These are phyloP conservation scores for Dendronephthya gigantea DNA, from an alignment of 64 coral and sea anemone genomes.

Conservation along the genomic window DNA sequence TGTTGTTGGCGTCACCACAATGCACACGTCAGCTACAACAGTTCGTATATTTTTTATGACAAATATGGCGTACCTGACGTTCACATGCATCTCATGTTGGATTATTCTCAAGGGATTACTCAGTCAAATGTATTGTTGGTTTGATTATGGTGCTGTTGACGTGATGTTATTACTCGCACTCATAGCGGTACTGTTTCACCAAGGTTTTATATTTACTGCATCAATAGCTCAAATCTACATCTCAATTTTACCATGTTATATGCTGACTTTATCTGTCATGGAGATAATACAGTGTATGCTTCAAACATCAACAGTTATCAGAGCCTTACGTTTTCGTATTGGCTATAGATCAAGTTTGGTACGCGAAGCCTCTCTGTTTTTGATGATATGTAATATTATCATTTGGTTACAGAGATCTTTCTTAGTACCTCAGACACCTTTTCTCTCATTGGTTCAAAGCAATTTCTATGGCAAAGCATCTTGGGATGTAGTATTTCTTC, in stretches of 20 bases:
- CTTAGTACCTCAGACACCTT: constrained; percentile 74
- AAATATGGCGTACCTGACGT: constrained; percentile 58
- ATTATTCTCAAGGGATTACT: constrained; percentile 68
- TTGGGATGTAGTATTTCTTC: constrained; percentile 74
- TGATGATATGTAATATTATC: constrained; percentile 78
- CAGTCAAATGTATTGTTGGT: constrained; percentile 83
- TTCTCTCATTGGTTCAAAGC: constrained; percentile 72
- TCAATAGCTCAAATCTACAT: constrained; percentile 60
- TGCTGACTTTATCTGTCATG: constrained; percentile 27
- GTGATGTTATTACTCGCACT: constrained; percentile 72
- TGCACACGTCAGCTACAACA: constrained; percentile 34
- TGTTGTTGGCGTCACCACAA: not conserved
- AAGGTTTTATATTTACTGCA: constrained; percentile 73
- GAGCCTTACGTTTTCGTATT: constrained; percentile 73
- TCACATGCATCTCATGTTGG: constrained; percentile 83
- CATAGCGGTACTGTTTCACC: constrained; percentile 70
- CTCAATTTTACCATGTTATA: constrained; percentile 67
- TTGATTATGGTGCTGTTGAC: constrained; percentile 68
- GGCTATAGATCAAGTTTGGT: constrained; percentile 78
- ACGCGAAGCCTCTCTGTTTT: constrained; percentile 73
- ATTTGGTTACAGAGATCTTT: constrained; percentile 90
- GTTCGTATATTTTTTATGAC: constrained; percentile 45
- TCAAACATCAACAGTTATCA: constrained; percentile 81
- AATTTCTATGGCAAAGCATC: constrained; percentile 86
- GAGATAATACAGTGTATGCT: constrained; percentile 39